phyloP scores from a whole-genome alignment of 2,888 invertebrate genomes.

The Biston stratarius region DNA sequence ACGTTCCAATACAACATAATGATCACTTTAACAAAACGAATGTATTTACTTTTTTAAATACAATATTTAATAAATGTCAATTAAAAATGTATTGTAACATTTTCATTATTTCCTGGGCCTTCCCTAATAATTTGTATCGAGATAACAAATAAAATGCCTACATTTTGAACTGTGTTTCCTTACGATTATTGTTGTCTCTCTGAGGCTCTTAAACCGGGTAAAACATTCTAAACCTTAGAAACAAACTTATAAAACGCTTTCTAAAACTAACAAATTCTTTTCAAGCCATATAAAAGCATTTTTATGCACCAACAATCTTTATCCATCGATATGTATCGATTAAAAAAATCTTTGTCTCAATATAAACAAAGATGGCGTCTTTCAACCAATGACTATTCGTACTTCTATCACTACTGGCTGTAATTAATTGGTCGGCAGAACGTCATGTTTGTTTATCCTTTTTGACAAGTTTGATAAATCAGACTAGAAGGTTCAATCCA shows the following conservation, averaged over 20 bases:
- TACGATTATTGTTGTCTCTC: slow-evolving; percentile 14
- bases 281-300: slow-evolving; percentile 53
- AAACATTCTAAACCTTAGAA: slow-evolving; percentile 11
- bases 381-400: no score
- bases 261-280: slow-evolving; percentile 38
- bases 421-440: no score
- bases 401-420: no score
- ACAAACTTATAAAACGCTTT: slow-evolving; percentile 27
- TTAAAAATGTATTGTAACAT: not conserved
- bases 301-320: slow-evolving; percentile 31
- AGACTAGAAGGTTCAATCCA: no score
- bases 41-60: no score
- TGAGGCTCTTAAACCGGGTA: slow-evolving; percentile 2
- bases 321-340: slow-evolving; percentile 32
- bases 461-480: no score
- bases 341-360: not conserved
- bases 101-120: slow-evolving; percentile 19
- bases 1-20: no score
- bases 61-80: not conserved
- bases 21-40: no score
- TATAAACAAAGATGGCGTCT: not conserved
- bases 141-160: slow-evolving; percentile 24
- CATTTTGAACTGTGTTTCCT: slow-evolving; percentile 33
- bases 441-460: no score
- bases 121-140: not conserved